Evolutionary conservation across 2,888 invertebrate species (phyloP).

Genomic region (Agrilus cyanescens): DNA sequence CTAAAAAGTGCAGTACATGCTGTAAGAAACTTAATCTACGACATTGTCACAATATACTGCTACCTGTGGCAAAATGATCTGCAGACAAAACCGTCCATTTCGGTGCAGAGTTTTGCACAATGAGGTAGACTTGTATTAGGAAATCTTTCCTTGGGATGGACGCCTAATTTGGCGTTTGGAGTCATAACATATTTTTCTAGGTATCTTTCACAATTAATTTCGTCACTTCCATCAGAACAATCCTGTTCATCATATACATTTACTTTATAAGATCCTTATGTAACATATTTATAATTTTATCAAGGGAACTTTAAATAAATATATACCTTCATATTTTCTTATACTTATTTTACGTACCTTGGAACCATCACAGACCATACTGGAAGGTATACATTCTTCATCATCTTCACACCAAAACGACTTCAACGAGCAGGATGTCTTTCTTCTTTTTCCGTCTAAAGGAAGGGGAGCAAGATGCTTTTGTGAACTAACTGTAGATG

Average conservation of each 20-base stretch:
- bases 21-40: too few species aligned
- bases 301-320: too few species aligned
- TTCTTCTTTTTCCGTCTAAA: too few species aligned
- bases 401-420: constrained; percentile 37
- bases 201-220: constrained; percentile 37
- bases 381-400: constrained; percentile 41
- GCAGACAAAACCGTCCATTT: constrained; percentile 43
- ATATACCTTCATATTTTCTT: too few species aligned
- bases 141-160: constrained; percentile 44
- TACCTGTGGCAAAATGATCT: constrained; percentile 48
- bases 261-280: not conserved
- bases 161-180: constrained; percentile 35
- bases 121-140: constrained; percentile 40
- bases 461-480: too few species aligned
- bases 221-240: constrained; percentile 46
- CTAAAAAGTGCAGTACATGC: constrained; percentile 25
- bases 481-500: too few species aligned
- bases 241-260: constrained; percentile 34
- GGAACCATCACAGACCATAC: constrained; percentile 45
- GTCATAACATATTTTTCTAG: constrained; percentile 36
- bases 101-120: constrained; percentile 44
- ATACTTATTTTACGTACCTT: constrained; percentile 28
- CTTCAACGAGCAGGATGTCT: too few species aligned
- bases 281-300: too few species aligned
- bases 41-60: too few species aligned